Percentiles rank a stretch among this genome's conserved stretches.
These are phyloP conservation scores for Menura novaehollandiae DNA, from an alignment of 2,113 vertebrate species.

Conservation along the genomic window DNA sequence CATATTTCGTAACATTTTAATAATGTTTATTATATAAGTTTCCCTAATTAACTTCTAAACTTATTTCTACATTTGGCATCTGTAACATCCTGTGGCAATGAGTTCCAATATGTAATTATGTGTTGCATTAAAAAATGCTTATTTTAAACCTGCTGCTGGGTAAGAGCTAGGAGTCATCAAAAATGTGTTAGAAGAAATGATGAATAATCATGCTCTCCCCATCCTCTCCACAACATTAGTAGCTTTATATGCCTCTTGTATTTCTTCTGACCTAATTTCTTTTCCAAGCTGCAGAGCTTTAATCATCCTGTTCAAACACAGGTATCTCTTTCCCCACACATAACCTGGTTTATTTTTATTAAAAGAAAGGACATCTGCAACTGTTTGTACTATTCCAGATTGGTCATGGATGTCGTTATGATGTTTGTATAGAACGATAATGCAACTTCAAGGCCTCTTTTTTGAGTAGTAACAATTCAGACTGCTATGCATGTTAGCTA, in stretches of 20 bases:
- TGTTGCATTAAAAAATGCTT: background rate
- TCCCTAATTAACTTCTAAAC: slow-evolving; percentile 6
- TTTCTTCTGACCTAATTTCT: background rate
- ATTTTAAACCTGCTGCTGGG: slow-evolving; percentile 24
- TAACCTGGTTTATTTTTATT: background rate
- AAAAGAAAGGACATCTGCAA: background rate
- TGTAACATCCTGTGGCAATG: background rate
- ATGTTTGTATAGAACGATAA: background rate
- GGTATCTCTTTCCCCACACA: background rate
- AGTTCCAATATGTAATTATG: background rate
- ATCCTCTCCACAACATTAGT: background rate
- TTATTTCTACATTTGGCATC: slow-evolving; percentile 22
- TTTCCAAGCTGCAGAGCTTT: background rate
- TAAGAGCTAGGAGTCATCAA: slow-evolving; percentile 18
- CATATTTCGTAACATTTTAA: background rate
- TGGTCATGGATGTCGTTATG: rapidly evolving
- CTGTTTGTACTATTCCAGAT: background rate
- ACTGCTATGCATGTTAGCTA: background rate
- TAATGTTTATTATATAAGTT: slow-evolving; percentile 17
- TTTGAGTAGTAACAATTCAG: background rate
- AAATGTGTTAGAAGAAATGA: background rate
- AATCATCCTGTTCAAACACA: background rate
- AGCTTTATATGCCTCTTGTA: background rate
- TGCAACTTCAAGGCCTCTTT: background rate
- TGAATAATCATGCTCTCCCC: background rate